Evolutionary conservation across 2,797 vertebrate species (phyloP), one percentile per base, ranked within the genome.

Genomic region (Meda fulgida): DNA sequence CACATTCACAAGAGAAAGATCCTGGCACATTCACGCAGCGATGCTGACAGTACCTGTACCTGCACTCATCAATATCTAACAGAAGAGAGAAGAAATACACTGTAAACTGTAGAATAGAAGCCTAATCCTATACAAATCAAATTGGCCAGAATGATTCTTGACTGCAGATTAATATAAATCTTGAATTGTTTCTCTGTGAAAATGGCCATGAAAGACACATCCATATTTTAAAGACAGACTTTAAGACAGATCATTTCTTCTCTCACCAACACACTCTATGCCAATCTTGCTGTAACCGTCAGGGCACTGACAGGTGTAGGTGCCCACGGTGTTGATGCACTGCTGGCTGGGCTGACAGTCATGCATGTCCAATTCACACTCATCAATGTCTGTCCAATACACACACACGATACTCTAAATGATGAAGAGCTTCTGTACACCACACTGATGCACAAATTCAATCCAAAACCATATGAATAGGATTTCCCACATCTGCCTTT

Each of bases 1-100:
- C 97, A 85, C 97, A 98, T 93, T 97, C 96, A 91, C 97, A 98
- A 38, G 95, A 94, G 86, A 98, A 98, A 73, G 97, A 98, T 23
- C 97, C 97, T 0, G 97, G 97, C 26, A 96, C 93, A 53, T 98
- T 98, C 66, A 98, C 96, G 2, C 97, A 98, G 85, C 96, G 96
- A 89, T 98, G 97, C 85, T 97, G 97, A 89, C 97, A 98, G 88
- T 97, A 97, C 53, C 97, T 94, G 89, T 97, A 97, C 60, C 95
- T 94, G 88, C 97, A 98, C 89, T 98, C 97, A 0, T 98, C 97
- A 4, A 97, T 95, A 87, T 98, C 97, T 98, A 72, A 10, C 34
- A 82, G 60, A 40, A 66, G 13, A 81, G 14, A 81, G 11, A 5
- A 79, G 6, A 7, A n/a, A 4, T 14, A 80, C 80, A 48, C 36